Conservation (phyloP, 1,140 invertebrate genomes). For the Littorina saxatilis region DNA sequence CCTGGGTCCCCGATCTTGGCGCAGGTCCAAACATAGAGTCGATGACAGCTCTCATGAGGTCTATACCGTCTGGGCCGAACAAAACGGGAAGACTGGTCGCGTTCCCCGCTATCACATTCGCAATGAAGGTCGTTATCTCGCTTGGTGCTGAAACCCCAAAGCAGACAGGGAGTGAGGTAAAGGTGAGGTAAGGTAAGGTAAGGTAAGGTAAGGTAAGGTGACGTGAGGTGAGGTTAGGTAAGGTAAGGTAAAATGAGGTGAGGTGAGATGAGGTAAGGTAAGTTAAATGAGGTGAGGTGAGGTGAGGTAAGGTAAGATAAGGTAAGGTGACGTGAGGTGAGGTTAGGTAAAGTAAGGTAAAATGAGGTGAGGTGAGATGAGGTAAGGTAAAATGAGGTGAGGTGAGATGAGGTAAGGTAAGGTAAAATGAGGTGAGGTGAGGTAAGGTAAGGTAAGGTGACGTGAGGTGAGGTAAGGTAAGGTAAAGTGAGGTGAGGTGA, state of each 20-base stretch:
- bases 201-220: conserved; percentile 1
- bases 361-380: conserved; percentile 5
- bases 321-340: neutral
- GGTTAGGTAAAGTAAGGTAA: neutral
- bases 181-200: conserved; percentile 1
- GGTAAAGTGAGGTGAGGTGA: neutral
- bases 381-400: neutral
- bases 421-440: conserved; percentile 5
- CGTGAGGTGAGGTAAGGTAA: too few relatives aligned
- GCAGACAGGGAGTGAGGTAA: neutral
- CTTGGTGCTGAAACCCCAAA: neutral
- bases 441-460: neutral
- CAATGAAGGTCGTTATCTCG: too few relatives aligned
- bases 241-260: neutral
- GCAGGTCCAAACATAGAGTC: neutral
- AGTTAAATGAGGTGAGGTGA: conserved; percentile 6
- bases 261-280: conserved; percentile 7
- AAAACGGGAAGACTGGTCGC: too few relatives aligned
- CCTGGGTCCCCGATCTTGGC: neutral
- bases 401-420: neutral
- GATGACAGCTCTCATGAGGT: too few relatives aligned
- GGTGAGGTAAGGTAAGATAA: neutral
- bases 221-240: neutral
- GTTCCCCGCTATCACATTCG: too few relatives aligned
- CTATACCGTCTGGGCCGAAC: too few relatives aligned